phyloP scores from a whole-genome alignment of 2,113 vertebrate species.

The Hyperopisus bebe region DNA sequence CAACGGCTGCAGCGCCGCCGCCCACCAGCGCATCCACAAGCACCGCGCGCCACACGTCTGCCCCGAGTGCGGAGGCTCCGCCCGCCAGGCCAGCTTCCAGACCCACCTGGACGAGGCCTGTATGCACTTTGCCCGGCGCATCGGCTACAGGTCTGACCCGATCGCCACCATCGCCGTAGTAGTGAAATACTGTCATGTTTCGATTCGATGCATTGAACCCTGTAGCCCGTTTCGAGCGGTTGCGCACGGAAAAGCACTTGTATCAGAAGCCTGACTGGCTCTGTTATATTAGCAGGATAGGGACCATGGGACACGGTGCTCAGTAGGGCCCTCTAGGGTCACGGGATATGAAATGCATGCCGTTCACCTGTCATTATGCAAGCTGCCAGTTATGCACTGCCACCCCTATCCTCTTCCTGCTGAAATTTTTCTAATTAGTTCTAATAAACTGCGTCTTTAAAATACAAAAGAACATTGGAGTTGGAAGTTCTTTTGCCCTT shows the following conservation, averaged over 20 bases:
- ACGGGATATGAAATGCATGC: not conserved
- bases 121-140: slow-evolving; percentile 80
- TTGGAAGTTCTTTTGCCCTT: not conserved
- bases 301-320: not conserved
- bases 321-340: not conserved
- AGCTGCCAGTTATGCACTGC: no score
- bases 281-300: not conserved
- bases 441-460: no score
- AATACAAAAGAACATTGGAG: no score
- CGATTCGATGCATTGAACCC: not conserved
- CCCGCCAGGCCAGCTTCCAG: slow-evolving; percentile 77
- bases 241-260: not conserved
- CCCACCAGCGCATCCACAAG: slow-evolving; percentile 87
- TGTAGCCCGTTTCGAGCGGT: not conserved
- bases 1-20: slow-evolving; percentile 76
- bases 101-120: slow-evolving; percentile 79
- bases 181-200: not conserved
- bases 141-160: slow-evolving; percentile 77
- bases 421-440: not conserved
- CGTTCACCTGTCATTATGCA: not conserved
- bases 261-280: not conserved
- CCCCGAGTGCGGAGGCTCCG: slow-evolving; percentile 81
- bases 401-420: not conserved
- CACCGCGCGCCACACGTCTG: slow-evolving; percentile 79
- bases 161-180: not conserved